Base-by-base conservation (phyloP, 2,888 invertebrate species). In the Oxycera nigricornis region DNA sequence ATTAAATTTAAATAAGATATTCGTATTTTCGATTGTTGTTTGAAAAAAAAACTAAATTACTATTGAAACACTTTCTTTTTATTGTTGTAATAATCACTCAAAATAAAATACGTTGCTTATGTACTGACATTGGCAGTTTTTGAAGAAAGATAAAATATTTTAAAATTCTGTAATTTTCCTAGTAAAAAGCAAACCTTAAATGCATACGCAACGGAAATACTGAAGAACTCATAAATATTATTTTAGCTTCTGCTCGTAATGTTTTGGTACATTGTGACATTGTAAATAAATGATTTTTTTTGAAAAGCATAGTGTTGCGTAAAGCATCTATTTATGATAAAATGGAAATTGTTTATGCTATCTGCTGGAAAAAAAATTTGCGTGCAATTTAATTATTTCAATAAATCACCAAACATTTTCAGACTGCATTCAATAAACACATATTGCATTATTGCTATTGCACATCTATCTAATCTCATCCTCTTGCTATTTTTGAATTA, bases 271-370 rank as follows among this genome's bases (percentile, higher is more conserved):
- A 46, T 46, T 11, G 3, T 11, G 14, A 46, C 17, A 55, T 4
- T 55, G 52, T 55, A 55, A 55, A 55, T 55, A 55, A 55, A 55
- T 55, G 17, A n/a, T n/a, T n/a, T n/a, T n/a, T 35, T 11, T 11
- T 35, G 11, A 6, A 35, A 55, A 55, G 24, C 3, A 22, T 22
- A 22, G 4, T 55, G 24, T 3, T 55, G 52, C 52, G 22, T 55
- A 55, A 9, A 55, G 17, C 7, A 55, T n/a, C 20, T 3, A 55
- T 22, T 55, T 22, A 22, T 4, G 3, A 55, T n/a, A 50, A 50
- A 55, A 22, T 55, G 9, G 52, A 55, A 55, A 55, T 24, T 17
- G 22, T 55, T 55, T 55, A 24, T 55, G 52, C 52, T 55, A 55
- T 55, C 52, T 11, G 24, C 52, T 20, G 22, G 4, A 55, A 6